These are phyloP conservation scores for Omphaloscelis lunosa DNA, from an alignment of 2,888 invertebrate genomes.

Conservation along the genomic window DNA sequence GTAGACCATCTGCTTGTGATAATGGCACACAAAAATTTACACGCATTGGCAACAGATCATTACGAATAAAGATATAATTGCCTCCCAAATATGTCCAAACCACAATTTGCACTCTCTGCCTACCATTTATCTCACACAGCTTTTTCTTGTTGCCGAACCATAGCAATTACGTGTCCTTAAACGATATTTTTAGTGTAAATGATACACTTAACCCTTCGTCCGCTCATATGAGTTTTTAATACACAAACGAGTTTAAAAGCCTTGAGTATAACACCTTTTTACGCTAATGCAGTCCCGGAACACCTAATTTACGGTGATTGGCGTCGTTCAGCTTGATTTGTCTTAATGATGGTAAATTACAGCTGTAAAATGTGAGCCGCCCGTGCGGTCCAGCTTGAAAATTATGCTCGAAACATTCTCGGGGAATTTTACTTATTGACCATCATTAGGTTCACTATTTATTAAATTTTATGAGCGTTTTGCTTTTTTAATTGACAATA, in stretches of 20 bases:
- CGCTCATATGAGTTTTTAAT: conserved; percentile 80
- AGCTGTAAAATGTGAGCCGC: conserved; percentile 76
- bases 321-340: conserved; percentile 84
- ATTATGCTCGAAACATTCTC: conserved; percentile 75
- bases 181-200: conserved; percentile 79
- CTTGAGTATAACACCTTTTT: conserved; percentile 87
- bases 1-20: conserved; percentile 37
- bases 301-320: conserved; percentile 87
- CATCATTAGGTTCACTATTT: conserved; percentile 76
- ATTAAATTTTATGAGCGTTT: conserved; percentile 68
- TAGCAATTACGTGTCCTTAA: conserved; percentile 75
- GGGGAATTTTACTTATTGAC: conserved; percentile 77
- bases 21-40: conserved; percentile 32
- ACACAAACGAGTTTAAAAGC: conserved; percentile 72
- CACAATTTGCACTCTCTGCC: conserved; percentile 42
- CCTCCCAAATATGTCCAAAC: conserved; percentile 33
- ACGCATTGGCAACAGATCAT: conserved; percentile 17
- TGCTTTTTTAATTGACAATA: conserved; percentile 47
- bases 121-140: conserved; percentile 57
- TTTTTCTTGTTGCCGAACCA: conserved; percentile 62
- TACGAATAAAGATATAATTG: conserved; percentile 44
- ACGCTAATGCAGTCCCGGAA: conserved; percentile 80
- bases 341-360: conserved; percentile 88
- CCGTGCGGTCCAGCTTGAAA: conserved; percentile 77
- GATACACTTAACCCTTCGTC: conserved; percentile 72